Evolutionary conservation across 2,888 invertebrate genomes (phyloP), one percentile per base, ranked within the genome.

Genomic region (Nomada fabriciana): DNA sequence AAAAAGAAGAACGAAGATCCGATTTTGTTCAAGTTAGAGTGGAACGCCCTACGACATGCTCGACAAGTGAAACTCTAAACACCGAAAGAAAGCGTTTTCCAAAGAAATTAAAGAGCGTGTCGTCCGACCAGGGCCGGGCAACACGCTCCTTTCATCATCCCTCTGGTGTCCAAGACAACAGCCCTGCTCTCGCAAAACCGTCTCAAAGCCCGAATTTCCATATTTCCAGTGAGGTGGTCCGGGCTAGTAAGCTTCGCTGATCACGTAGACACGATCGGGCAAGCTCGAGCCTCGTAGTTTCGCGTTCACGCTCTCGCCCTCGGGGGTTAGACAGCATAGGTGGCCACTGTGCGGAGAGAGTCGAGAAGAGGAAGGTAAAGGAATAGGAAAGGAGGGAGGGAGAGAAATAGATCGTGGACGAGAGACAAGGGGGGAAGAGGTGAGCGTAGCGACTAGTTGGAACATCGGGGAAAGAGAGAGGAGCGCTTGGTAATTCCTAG

Each of bases 401-500:
- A 76, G 75, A 80, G 79, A 63, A 47, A 47, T 25, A 53, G 47
- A 64, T 23, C 18, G 43, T 2, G 52, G 52, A 57, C 69, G 73
- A 63, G n/a, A 20, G 29, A 52, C 60, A 29, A 1, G 23, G 9
- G 61, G 15, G 52, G 36, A 78, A 71, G 83, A 76, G 76, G 78
- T 74, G 68, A 29, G 20, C 47, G 25, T 23, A 47, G 15, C 47
- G 47, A 47, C 47, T 47, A 47, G 47, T 15, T 47, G 47, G 47
- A 47, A 15, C 15, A 47, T 13, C 47, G 47, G 47, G 47, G 65
- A 57, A 57, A 61, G 83, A 71, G 80, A 64, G 71, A 60, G 67
- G 77, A 63, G 70, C 83, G 88, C 82, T 87, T 75, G 87, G 79
- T 84, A 85, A 89, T 89, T 89, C 89, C 89, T 89, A 88, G 88